Evolutionary conservation across 2,888 invertebrate genomes (phyloP).

Genomic region (Himalopsyche anomala): DNA sequence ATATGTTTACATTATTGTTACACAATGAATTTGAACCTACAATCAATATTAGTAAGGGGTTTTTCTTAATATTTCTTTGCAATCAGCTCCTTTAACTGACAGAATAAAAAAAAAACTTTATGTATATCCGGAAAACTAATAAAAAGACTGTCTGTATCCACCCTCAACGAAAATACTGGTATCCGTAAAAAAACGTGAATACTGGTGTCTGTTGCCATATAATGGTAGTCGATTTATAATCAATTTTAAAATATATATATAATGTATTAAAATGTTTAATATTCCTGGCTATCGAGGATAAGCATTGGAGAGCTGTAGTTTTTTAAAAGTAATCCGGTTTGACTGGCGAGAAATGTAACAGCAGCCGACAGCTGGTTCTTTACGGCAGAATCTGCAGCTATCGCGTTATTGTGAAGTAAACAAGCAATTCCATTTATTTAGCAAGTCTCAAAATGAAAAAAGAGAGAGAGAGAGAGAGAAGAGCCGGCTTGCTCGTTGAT

Average conservation of each 20-base stretch:
- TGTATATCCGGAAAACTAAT: too few relatives aligned
- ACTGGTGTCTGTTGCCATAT: too few relatives aligned
- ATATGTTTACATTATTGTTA: too few relatives aligned
- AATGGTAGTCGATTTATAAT: too few relatives aligned
- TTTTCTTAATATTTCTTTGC: too few relatives aligned
- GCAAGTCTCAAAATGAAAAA: neutral
- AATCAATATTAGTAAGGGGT: too few relatives aligned
- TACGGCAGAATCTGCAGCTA: conserved; percentile 8
- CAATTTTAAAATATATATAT: neutral
- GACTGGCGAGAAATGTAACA: conserved; percentile 39
- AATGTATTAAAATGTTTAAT: neutral
- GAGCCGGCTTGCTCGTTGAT: neutral
- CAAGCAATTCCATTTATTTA: neutral
- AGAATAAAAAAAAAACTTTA: too few relatives aligned
- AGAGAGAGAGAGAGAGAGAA: neutral
- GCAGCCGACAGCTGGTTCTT: neutral
- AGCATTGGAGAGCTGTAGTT: conserved; percentile 31
- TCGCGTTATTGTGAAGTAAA: neutral
- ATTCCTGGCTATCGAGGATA: conserved; percentile 14
- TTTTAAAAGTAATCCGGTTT: conserved; percentile 43
- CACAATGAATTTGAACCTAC: too few relatives aligned
- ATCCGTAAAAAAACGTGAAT: too few relatives aligned
- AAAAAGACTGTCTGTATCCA: too few relatives aligned
- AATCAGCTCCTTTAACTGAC: too few relatives aligned
- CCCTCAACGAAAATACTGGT: too few relatives aligned